A percentile compares a stretch with the other conserved stretches of the same genome.
Evolutionary conservation across 2,113 vertebrate species (phyloP).

Genomic region (Eubucco bourcierii): DNA sequence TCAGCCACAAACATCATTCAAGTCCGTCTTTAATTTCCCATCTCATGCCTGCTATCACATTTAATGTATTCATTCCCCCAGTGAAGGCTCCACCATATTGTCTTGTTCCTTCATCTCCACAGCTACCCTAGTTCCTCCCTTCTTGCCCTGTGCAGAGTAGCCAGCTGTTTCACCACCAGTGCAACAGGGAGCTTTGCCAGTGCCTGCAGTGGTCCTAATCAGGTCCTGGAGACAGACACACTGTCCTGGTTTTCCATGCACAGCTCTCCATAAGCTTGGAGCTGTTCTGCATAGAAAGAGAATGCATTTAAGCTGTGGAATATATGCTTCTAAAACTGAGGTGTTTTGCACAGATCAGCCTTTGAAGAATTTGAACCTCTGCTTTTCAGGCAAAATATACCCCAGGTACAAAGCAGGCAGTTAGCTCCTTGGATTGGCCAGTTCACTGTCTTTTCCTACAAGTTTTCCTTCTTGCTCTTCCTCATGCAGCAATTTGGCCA

Average conservation of each 20-base stretch:
- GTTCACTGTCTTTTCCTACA: not conserved
- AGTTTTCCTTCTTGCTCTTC: not conserved
- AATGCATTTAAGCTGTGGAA: not conserved
- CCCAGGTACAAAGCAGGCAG: not conserved
- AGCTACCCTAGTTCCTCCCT: not conserved
- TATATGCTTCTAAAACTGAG: not conserved
- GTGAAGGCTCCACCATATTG: not conserved
- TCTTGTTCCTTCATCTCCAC: not conserved
- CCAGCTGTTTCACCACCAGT: not conserved
- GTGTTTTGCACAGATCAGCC: not conserved
- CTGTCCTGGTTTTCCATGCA: not conserved
- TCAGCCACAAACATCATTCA: not conserved
- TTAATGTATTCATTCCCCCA: not conserved
- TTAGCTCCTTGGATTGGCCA: not conserved
- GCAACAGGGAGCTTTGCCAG: not conserved
- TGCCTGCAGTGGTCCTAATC: not conserved
- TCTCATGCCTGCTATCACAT: not conserved
- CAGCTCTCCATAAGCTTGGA: not conserved
- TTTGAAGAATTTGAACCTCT: not conserved
- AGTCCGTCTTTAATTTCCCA: not conserved
- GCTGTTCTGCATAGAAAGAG: not conserved
- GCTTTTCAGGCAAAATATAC: not conserved
- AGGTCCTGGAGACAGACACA: fast-evolving
- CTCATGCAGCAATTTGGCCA: not conserved
- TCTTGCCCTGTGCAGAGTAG: not conserved